Evolutionary conservation across 2,113 vertebrate genomes (phyloP), one percentile per base, ranked within the genome.

Genomic region (Eulemur rufifrons): DNA sequence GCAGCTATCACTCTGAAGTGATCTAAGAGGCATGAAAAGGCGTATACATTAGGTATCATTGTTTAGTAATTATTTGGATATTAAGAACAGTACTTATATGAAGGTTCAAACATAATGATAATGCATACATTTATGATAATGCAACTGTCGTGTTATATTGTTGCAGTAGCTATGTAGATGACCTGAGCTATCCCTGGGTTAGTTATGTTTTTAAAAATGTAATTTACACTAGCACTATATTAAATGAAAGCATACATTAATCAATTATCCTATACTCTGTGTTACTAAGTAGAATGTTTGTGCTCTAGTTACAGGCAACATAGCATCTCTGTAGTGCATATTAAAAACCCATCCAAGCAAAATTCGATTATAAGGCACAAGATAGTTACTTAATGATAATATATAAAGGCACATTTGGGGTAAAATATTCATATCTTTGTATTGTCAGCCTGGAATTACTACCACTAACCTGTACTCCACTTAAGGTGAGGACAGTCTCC

Each of bases 91-190:
- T 47, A 64, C 4, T 20, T 45, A 11, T 0, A 54, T 3, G 23
- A 69, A 45, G 25, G 74, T 10, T n/a, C 52, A 69, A 32, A 93
- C 56, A 20, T 64, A 18, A 69, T 2, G 14, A 50, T 27, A 54
- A 54, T 47, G 29, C 50, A 73, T 37, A 78, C 4, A 64, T 68
- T 34, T 47, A 54, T 13, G 12, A 73, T 25, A 34, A 39, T 5
- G 8, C 25, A 50, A 64, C 27, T 11, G 18, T 1, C 18, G 12
- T 12, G 2, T 66, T n/a, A n/a, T 0, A 54, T 25, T 27, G 2
- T 45, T 23, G 4, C 8, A 8, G 87, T 12, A 50, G 37, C 63
- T 63, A 6, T 23, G 42, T 2, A 82, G 78, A 54, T 50, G 18
- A 17, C 6, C 17, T 37, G 29, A 71, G 59, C 13, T 25, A 18